These are phyloP conservation scores for Herpetotheres cachinnans DNA, from an alignment of 2,113 vertebrate species.

Conservation along the genomic window DNA sequence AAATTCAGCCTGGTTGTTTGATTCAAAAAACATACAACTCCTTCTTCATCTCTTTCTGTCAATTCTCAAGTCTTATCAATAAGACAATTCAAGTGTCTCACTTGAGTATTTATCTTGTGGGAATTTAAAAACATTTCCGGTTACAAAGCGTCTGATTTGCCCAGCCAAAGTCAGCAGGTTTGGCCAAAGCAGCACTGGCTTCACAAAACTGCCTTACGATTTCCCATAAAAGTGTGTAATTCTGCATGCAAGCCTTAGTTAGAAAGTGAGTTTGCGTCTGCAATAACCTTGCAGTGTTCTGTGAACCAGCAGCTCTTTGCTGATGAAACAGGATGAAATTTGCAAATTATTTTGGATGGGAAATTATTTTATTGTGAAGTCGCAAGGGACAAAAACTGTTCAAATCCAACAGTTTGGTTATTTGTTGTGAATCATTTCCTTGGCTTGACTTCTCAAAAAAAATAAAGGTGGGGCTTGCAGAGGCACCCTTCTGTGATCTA, in stretches of 20 bases:
- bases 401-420: background rate
- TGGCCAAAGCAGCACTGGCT: background rate
- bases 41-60: background rate
- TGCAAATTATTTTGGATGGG: background rate
- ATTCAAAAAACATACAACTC: background rate
- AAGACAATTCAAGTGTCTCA: background rate
- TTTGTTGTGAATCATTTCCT: conserved; percentile 21
- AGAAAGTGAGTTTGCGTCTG: background rate
- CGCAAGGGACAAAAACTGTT: background rate
- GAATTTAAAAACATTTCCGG: background rate
- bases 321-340: background rate
- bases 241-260: background rate
- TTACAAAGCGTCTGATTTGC: background rate
- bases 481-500: conserved; percentile 26
- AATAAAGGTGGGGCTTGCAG: conserved; percentile 24
- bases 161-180: background rate
- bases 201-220: background rate
- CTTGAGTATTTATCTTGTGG: conserved; percentile 4
- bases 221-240: background rate
- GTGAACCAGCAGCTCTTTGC: background rate
- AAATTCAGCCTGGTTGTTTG: background rate
- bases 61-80: background rate
- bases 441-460: background rate
- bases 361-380: background rate
- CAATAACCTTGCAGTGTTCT: background rate